Evolutionary conservation across 2,797 vertebrate genomes (phyloP).

Genomic region (Oreochromis grahami): DNA sequence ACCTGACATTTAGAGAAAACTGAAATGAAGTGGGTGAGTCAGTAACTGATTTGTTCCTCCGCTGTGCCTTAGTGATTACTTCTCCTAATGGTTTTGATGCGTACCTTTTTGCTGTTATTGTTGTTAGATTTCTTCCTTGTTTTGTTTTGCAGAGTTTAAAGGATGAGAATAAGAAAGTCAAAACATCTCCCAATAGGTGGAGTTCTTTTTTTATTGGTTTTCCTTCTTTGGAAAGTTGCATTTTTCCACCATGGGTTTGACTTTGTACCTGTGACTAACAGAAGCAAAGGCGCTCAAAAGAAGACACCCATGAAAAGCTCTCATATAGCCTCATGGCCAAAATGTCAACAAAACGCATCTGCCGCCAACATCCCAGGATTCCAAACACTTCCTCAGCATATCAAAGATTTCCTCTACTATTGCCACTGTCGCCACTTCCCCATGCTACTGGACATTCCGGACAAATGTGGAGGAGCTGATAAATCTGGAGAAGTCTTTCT

Average conservation of each 20-base stretch:
- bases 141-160: neutral
- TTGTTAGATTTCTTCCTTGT: neutral
- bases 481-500: slow-evolving; percentile 72
- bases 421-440: slow-evolving; percentile 78
- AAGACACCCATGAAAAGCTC: neutral
- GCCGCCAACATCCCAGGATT: slow-evolving; percentile 58
- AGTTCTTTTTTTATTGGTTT: neutral
- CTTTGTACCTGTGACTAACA: neutral
- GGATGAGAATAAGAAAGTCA: neutral
- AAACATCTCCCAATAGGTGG: neutral
- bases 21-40: neutral
- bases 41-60: neutral
- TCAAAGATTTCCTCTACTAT: slow-evolving; percentile 78
- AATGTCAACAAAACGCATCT: slow-evolving; percentile 56
- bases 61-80: neutral
- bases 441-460: slow-evolving; percentile 61
- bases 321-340: neutral
- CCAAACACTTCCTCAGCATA: neutral
- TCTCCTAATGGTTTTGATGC: neutral
- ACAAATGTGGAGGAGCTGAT: slow-evolving; percentile 72
- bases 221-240: neutral
- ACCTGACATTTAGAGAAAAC: neutral
- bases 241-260: neutral
- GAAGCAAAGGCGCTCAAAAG: neutral
- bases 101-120: neutral